Evolutionary conservation across 2,888 invertebrate genomes (phyloP), one percentile per base, ranked within the genome.

Genomic region (Thumatha senex): DNA sequence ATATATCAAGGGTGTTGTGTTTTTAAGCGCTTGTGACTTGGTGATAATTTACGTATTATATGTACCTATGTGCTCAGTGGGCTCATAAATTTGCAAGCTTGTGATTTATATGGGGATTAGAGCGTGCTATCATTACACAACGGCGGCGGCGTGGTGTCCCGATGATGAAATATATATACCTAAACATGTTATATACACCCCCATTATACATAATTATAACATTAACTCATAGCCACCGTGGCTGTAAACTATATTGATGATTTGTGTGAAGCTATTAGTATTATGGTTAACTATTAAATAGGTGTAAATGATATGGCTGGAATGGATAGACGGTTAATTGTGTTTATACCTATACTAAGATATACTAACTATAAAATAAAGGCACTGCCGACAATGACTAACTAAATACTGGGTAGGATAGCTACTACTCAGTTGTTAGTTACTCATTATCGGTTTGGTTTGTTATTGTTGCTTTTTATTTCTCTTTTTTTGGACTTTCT

Each of bases 61-160:
- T 74, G 72, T 74, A 69, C 74, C 70, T 81, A 75, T 80, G 73
- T 80, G 78, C 73, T 77, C 77, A 78, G 80, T 69, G 77, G 78
- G 80, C 80, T 83, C 86, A 78, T 87, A 89, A 89, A 89, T 89
- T 87, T 76, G 77, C 82, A 67, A 72, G 75, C 72, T 58, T 47
- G 70, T 88, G 86, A 89, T 89, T 89, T 89, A 89, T 89, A 78
- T 66, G 77, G 58, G 84, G 89, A 86, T 89, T 87, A 86, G 70
- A 74, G 67, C 54, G 67, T 65, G 80, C 84, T 86, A 86, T 85
- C 85, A 82, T 78, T 74, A 70, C 70, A 70, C 67, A 68, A 62
- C 70, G 67, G 58, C 63, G 63, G 61, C 70, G 67, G 58, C 63
- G 63, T 50, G 66, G 60, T 64, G 60, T 63, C 47, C 52, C 53